A percentile compares a stretch with the other conserved stretches of the same genome.
Evolutionary conservation across 2,888 invertebrate genomes (phyloP).

Genomic region (Plusia festucae): DNA sequence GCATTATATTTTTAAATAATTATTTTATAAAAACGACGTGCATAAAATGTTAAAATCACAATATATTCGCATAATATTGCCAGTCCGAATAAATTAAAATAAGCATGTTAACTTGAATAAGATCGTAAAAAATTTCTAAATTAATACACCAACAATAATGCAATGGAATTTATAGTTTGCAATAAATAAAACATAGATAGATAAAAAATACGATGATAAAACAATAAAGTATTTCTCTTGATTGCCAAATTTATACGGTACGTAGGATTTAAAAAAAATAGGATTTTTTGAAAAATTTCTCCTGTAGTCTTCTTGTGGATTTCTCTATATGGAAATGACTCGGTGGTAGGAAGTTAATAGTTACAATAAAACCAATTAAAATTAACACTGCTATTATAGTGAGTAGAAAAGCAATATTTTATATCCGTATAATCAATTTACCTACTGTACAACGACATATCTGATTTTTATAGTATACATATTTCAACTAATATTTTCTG

Average conservation of each 20-base stretch:
- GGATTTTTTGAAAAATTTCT: conserved; percentile 81
- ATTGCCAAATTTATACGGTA: conserved; percentile 86
- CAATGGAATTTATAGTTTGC: conserved; percentile 85
- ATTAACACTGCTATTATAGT: conserved; percentile 80
- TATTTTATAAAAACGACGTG: conserved; percentile 24
- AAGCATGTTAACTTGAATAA: conserved; percentile 47
- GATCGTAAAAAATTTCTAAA: conserved; percentile 60
- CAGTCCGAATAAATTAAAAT: conserved; percentile 55
- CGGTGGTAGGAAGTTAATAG: conserved; percentile 75
- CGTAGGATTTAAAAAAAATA: conserved; percentile 78
- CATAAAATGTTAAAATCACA: conserved; percentile 41
- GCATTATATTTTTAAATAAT: conserved; percentile 23
- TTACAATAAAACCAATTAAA: conserved; percentile 72
- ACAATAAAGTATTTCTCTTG: conserved; percentile 80
- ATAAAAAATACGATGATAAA: conserved; percentile 73
- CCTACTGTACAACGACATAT: conserved; percentile 84
- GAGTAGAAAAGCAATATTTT: conserved; percentile 84
- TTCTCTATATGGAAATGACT: conserved; percentile 72
- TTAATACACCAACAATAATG: conserved; percentile 75
- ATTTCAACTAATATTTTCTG: conserved; percentile 71
- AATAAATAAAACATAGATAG: conserved; percentile 75
- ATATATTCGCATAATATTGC: conserved; percentile 49
- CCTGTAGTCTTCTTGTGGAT: conserved; percentile 80
- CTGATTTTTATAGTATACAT: conserved; percentile 82
- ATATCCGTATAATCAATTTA: conserved; percentile 78